phyloP scores from a whole-genome alignment of 2,888 invertebrate species.

The Colostygia pectinataria region DNA sequence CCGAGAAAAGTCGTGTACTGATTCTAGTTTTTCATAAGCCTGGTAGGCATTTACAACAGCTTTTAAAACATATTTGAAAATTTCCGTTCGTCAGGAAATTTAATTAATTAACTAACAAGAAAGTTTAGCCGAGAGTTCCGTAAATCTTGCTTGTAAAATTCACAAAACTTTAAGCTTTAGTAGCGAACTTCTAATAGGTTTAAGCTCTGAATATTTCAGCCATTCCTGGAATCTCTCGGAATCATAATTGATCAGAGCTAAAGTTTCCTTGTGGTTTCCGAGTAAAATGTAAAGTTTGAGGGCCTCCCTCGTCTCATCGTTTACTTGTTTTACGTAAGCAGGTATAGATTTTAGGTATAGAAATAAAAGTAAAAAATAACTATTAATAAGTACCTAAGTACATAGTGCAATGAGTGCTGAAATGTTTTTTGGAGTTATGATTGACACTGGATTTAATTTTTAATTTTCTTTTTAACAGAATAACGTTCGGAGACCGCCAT shows the following conservation, averaged over 20 bases:
- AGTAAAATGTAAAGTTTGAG: not conserved
- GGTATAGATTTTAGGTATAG: too few relatives aligned
- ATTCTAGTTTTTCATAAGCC: not conserved
- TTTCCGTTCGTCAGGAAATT: slow-evolving; percentile 35
- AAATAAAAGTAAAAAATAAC: too few relatives aligned
- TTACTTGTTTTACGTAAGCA: too few relatives aligned
- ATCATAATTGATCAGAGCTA: slow-evolving; percentile 35
- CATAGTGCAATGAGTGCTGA: too few relatives aligned
- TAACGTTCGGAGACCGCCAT: too few relatives aligned
- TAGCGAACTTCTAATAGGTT: slow-evolving; percentile 67
- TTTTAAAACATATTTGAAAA: slow-evolving; percentile 10
- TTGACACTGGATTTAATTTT: too few relatives aligned
- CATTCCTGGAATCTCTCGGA: slow-evolving; percentile 23
- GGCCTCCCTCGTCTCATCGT: too few relatives aligned
- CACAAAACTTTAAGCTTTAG: slow-evolving; percentile 73
- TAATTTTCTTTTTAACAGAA: too few relatives aligned
- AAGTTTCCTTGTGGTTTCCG: not conserved
- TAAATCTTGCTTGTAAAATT: slow-evolving; percentile 71
- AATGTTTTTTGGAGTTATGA: too few relatives aligned
- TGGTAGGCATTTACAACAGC: not conserved
- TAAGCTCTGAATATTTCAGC: slow-evolving; percentile 63
- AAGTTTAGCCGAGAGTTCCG: slow-evolving; percentile 56
- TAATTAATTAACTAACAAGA: slow-evolving; percentile 63
- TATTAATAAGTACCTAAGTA: too few relatives aligned
- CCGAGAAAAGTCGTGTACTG: too few relatives aligned